These are phyloP conservation scores for Ceryle rudis DNA, from an alignment of 2,797 vertebrate genomes.

Conservation along the genomic window DNA sequence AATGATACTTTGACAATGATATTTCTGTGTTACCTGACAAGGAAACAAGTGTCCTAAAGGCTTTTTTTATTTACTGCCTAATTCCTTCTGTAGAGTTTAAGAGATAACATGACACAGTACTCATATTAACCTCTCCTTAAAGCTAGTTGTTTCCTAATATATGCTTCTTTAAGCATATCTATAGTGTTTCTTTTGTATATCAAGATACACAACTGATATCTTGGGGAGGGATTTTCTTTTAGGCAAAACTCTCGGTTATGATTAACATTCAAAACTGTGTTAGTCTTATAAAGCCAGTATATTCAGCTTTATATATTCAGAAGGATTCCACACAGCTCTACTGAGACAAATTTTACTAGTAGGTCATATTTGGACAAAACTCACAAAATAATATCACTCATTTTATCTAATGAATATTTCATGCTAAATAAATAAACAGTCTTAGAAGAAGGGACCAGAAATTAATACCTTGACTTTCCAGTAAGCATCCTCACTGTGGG, in stretches of 20 bases:
- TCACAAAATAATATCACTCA: fast-evolving
- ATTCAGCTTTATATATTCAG: background rate
- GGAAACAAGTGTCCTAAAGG: background rate
- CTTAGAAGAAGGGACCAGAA: background rate
- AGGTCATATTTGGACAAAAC: background rate
- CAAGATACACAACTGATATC: background rate
- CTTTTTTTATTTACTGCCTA: background rate
- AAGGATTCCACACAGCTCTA: background rate
- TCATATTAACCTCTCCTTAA: background rate
- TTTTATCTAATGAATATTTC: slow-evolving; percentile 12
- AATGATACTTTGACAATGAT: background rate
- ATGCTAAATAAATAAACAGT: background rate
- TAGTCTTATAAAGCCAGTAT: background rate
- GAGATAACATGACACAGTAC: background rate
- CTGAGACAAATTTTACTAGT: background rate
- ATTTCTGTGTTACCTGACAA: background rate
- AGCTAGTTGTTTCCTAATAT: background rate
- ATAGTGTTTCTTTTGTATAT: background rate
- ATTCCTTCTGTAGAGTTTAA: background rate
- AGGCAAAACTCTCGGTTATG: background rate
- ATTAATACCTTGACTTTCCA: background rate
- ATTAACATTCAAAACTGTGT: background rate
- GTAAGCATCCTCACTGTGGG: background rate
- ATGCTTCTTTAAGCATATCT: background rate
- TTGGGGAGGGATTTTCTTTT: background rate